These are phyloP conservation scores for Gymnosoma rotundatum DNA, from an alignment of 2,888 invertebrate genomes.

Conservation along the genomic window DNA sequence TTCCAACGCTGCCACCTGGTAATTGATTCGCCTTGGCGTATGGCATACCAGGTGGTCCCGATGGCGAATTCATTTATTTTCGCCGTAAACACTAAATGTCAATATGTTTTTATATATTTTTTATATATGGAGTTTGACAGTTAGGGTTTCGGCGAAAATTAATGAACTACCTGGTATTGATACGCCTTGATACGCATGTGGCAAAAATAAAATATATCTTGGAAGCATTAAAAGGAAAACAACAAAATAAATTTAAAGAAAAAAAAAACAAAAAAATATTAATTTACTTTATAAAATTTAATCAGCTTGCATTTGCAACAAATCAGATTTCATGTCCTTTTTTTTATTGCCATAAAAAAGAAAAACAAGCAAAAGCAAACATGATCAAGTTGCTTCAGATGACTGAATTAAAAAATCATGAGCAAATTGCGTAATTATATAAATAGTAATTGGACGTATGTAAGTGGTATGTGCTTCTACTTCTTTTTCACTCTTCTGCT, in stretches of 20 bases:
- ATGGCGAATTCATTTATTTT: no score
- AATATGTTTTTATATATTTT: no score
- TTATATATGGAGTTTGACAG: no score
- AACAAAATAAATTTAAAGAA: not conserved
- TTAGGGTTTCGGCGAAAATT: no score
- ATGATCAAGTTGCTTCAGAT: slow-evolving; percentile 17
- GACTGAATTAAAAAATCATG: slow-evolving; percentile 38
- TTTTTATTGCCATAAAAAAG: slow-evolving; percentile 26
- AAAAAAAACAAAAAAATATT: slow-evolving; percentile 1
- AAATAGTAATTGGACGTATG: slow-evolving; percentile 57
- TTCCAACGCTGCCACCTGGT: no score
- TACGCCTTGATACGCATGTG: not conserved
- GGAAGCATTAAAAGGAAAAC: not conserved
- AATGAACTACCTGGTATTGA: no score
- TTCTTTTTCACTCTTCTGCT: slow-evolving; percentile 15
- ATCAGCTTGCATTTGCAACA: not conserved
- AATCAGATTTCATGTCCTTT: slow-evolving; percentile 41
- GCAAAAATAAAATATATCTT: not conserved
- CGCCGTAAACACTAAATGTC: no score
- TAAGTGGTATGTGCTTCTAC: slow-evolving; percentile 48
- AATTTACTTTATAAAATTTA: not conserved
- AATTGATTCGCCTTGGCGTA: no score
- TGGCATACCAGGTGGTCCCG: no score
- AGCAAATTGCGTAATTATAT: slow-evolving; percentile 30
- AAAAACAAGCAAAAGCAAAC: slow-evolving; percentile 34